phyloP scores from a whole-genome alignment of 1,140 invertebrate genomes.

The Eubasilissa regina region DNA sequence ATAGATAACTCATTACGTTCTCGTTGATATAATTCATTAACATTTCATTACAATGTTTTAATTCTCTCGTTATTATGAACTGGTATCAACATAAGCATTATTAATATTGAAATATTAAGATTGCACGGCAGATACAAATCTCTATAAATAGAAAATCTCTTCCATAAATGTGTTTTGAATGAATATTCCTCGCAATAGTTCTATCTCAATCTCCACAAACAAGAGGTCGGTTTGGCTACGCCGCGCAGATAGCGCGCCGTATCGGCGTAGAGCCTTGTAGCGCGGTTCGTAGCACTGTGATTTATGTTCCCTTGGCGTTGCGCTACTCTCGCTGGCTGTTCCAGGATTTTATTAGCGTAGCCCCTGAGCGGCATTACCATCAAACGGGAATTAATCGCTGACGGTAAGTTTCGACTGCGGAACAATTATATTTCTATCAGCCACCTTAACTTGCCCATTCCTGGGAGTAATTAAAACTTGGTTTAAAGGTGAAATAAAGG shows the following conservation, averaged over 20 bases:
- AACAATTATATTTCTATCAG: slow-evolving; percentile 49
- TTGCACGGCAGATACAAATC: no score
- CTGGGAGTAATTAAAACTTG: background rate
- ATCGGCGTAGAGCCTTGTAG: background rate
- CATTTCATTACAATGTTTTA: no score
- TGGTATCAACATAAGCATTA: no score
- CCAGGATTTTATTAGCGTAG: slow-evolving; percentile 56
- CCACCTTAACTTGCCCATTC: background rate
- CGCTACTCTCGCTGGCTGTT: slow-evolving; percentile 45
- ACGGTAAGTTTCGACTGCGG: slow-evolving; percentile 41
- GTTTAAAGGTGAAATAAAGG: background rate
- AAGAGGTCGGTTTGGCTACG: slow-evolving; percentile 7
- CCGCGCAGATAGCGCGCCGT: background rate
- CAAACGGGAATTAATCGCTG: slow-evolving; percentile 42
- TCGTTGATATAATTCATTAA: no score
- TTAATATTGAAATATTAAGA: no score
- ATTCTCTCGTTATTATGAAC: no score
- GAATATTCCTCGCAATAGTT: slow-evolving; percentile 8
- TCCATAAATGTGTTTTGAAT: background rate
- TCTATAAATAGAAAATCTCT: no score
- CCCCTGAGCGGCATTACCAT: slow-evolving; percentile 43
- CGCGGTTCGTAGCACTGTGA: slow-evolving; percentile 31
- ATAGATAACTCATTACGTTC: no score
- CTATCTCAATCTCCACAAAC: slow-evolving; percentile 16
- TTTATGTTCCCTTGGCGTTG: slow-evolving; percentile 48